Percentiles rank a stretch among this genome's conserved stretches.
phyloP scores from a whole-genome alignment of 1,140 invertebrate species.

The Potamilus streckersoni region DNA sequence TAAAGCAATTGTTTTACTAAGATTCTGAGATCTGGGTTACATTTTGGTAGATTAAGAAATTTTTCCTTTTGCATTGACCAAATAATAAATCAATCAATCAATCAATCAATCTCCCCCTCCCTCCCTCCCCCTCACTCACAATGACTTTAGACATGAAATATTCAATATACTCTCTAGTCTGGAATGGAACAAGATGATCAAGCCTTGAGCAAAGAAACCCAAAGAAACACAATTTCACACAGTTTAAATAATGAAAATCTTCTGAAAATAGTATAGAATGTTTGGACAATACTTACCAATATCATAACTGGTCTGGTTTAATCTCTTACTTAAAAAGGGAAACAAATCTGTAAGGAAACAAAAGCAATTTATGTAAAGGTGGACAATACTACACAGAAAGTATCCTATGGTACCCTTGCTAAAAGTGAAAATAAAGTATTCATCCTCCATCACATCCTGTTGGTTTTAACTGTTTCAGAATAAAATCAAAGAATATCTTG shows the following conservation, averaged over 20 bases:
- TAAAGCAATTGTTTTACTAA: too few species aligned
- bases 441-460: not conserved
- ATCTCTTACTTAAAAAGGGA: slow-evolving; percentile 75
- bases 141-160: not conserved
- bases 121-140: too few species aligned
- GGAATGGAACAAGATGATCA: not conserved
- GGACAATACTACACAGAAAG: not conserved
- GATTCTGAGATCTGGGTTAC: too few species aligned
- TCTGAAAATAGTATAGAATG: not conserved
- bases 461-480: not conserved
- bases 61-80: too few species aligned
- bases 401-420: not conserved
- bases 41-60: too few species aligned
- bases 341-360: slow-evolving; percentile 75
- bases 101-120: too few species aligned
- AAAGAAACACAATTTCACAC: not conserved
- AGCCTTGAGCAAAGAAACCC: not conserved
- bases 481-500: not conserved
- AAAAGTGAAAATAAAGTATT: slow-evolving; percentile 3
- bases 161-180: not conserved
- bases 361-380: slow-evolving; percentile 15
- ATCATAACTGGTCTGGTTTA: slow-evolving; percentile 58
- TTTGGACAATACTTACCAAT: slow-evolving; percentile 45
- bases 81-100: too few species aligned
- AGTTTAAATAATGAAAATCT: not conserved